Evolutionary conservation across 2,113 vertebrate species (phyloP), one percentile per base, ranked within the genome.

Genomic region (Vulpes lagopus): DNA sequence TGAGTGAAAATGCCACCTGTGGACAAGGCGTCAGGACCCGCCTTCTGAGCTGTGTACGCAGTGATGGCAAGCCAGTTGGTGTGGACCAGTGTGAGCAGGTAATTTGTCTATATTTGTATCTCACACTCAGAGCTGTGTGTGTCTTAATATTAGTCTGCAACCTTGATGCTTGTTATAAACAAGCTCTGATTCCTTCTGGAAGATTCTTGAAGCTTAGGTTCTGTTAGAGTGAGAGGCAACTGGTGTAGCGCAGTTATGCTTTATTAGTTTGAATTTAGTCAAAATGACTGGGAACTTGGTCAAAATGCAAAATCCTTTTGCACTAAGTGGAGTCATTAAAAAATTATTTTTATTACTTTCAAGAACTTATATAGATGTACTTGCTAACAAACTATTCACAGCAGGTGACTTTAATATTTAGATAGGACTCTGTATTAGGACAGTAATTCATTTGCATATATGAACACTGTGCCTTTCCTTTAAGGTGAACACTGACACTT

Each of bases 41-140:
- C 30, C 99, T 99, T 74, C 97, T 99, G 84, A 99, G 99, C 98
- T 99, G 99, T 89, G 83, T 94, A 71, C 99, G 99, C 96, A 99
- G 99, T 2, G 99, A 99, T 0, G 99, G 99, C 35, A 99, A 99
- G 98, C 76, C 98, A 0, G 98, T 99, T 93, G 98, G 98, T 84
- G 91, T 97, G 64, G 98, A 97, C 85, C 96, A 98, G 82, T 99
- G 99, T 69, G 98, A 99, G 94, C 97, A 98, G 99, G 99, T 99
- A 98, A 99, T n/a, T 60, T 79, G 27, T 30, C 38, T 27, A 15
- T 51, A 9, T 22, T 53, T 53, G 7, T 20, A 12, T 60, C 15
- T 83, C 74, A 35, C 1, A 30, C 1, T 3, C 2, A n/a, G 1
- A 3, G 78, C 20, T 78, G 49, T 78, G 22, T n/a, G 35, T 71